These are phyloP conservation scores for Austrofundulus limnaeus DNA, from an alignment of 2,113 vertebrate genomes.

Conservation along the genomic window DNA sequence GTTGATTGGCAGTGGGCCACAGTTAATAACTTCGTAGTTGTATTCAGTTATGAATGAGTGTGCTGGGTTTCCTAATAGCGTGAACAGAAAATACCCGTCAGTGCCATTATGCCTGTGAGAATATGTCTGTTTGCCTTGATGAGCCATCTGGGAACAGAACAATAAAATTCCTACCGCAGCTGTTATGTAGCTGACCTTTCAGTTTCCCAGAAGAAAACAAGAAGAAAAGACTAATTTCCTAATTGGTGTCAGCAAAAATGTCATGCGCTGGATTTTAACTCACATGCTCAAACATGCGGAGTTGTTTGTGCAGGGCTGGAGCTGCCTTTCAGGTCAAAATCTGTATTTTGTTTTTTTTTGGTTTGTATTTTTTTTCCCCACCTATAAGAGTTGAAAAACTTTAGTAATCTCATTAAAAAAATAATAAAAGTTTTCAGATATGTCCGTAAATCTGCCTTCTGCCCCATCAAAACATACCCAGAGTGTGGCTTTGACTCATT, in stretches of 20 bases:
- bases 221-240: conserved; percentile 19
- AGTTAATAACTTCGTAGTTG: neutral
- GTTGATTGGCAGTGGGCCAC: neutral
- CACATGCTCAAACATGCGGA: conserved; percentile 39
- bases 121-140: neutral
- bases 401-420: too few relatives aligned
- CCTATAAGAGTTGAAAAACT: neutral
- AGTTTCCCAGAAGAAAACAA: conserved; percentile 21
- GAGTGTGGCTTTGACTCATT: too few relatives aligned
- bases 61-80: neutral
- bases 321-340: conserved; percentile 10
- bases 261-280: conserved; percentile 41
- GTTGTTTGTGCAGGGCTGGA: conserved; percentile 30
- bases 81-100: neutral
- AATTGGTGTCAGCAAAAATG: conserved; percentile 39
- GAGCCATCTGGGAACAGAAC: neutral
- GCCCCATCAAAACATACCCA: too few relatives aligned
- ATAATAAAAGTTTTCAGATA: too few relatives aligned
- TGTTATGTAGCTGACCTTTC: conserved; percentile 26
- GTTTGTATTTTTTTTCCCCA: too few relatives aligned
- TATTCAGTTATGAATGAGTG: neutral
- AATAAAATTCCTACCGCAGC: conserved; percentile 9
- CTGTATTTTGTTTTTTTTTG: neutral
- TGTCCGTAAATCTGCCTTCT: too few relatives aligned
- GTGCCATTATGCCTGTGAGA: neutral